Conservation (phyloP, 2,888 invertebrate species). For the Troglohyphantes excavatus region DNA sequence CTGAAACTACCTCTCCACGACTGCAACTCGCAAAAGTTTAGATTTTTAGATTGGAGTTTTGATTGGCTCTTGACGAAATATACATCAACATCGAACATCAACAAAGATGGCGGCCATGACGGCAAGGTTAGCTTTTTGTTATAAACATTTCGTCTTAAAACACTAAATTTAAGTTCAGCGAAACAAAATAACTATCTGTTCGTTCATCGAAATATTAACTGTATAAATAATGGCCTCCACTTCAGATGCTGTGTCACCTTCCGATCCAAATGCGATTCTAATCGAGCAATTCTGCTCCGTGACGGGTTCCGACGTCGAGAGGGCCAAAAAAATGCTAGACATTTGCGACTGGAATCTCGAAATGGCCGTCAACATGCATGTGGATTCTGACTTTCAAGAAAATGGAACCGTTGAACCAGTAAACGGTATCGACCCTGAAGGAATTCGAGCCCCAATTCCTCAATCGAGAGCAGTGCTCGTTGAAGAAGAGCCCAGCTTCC, state of each 20-base stretch:
- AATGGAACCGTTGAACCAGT: not conserved
- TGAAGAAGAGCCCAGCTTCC: constrained; percentile 81
- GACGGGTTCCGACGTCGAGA: constrained; percentile 81
- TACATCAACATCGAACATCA: not conserved
- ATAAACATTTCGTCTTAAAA: not conserved
- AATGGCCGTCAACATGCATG: constrained; percentile 84
- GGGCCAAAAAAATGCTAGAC: constrained; percentile 83
- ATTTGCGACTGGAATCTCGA: constrained; percentile 84
- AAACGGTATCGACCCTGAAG: not conserved
- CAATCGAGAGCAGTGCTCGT: constrained; percentile 84
- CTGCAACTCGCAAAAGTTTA: too few relatives aligned
- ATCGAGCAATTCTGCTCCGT: constrained; percentile 80
- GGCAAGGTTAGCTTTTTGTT: not conserved
- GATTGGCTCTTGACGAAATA: not conserved
- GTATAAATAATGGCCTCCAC: constrained; percentile 69
- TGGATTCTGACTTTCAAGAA: constrained; percentile 81
- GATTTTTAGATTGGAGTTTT: not conserved
- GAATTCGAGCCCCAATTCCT: constrained; percentile 84
- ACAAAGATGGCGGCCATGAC: constrained; percentile 60
- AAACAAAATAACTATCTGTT: not conserved
- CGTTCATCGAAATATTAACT: not conserved
- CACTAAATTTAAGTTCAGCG: not conserved
- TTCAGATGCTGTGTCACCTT: constrained; percentile 32
- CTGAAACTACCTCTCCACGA: too few relatives aligned
- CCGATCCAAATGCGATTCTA: constrained; percentile 24